Evolutionary conservation across 1,140 invertebrate species (phyloP).

Genomic region (Drosophila prosaltans): DNA sequence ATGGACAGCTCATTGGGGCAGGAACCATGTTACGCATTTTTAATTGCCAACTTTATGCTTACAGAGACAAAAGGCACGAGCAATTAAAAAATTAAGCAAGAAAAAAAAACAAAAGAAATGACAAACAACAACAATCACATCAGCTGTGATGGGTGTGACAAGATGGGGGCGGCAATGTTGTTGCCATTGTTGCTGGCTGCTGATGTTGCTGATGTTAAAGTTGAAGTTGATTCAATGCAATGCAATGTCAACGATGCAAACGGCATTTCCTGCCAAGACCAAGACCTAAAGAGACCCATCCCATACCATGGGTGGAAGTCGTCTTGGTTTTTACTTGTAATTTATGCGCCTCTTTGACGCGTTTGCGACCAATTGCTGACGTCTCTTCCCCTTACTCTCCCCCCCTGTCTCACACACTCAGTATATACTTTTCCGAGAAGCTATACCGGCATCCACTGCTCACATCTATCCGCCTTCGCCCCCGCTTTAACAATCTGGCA

Average conservation of each 20-base stretch:
- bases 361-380: constrained; percentile 66
- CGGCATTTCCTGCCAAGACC: constrained; percentile 21
- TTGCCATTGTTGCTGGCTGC: constrained; percentile 8
- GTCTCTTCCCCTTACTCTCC: constrained; percentile 7
- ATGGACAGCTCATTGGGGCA: constrained; percentile 18
- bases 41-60: constrained; percentile 66
- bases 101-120: constrained; percentile 23
- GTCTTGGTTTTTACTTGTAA: constrained; percentile 50
- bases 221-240: constrained; percentile 33
- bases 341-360: constrained; percentile 78
- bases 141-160: constrained; percentile 7
- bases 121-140: not conserved
- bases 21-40: constrained; percentile 73
- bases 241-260: constrained; percentile 62
- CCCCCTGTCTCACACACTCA: too few relatives aligned
- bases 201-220: not conserved
- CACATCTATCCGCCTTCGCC: constrained; percentile 47
- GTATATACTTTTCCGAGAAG: constrained; percentile 53
- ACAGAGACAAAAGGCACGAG: constrained; percentile 47
- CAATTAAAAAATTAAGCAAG: constrained; percentile 78
- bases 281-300: constrained; percentile 23
- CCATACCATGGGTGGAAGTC: constrained; percentile 17
- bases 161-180: constrained; percentile 21
- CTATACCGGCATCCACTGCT: constrained; percentile 32
- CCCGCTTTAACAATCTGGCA: constrained; percentile 55